Conservation (phyloP, 1,140 invertebrate species). For the Eulimnadia texana region DNA sequence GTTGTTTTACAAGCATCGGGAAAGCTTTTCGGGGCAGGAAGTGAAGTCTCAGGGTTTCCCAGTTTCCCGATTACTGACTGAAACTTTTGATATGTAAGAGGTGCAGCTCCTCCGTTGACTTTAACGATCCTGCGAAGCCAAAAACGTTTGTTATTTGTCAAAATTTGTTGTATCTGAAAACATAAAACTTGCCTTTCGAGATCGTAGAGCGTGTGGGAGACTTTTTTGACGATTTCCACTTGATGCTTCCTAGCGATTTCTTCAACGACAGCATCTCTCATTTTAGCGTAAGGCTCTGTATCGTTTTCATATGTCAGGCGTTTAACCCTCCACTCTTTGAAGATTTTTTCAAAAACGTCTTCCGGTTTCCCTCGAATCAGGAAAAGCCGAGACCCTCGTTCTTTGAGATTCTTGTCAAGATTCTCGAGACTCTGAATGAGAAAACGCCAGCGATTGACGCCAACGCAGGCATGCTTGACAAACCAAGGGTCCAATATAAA, state of each 20-base stretch:
- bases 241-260: conserved; percentile 38
- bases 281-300: conserved; percentile 49
- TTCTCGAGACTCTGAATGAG: conserved; percentile 48
- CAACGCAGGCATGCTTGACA: conserved; percentile 41
- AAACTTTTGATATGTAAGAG: conserved; percentile 55
- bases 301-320: conserved; percentile 50
- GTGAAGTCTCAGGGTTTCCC: conserved; percentile 34
- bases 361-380: conserved; percentile 46
- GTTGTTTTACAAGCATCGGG: conserved; percentile 31
- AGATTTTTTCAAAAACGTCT: conserved; percentile 43
- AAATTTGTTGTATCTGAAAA: conserved; percentile 1
- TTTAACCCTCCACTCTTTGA: conserved; percentile 50
- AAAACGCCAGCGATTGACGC: conserved; percentile 51
- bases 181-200: conserved; percentile 34
- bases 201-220: conserved; percentile 56
- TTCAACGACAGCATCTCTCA: conserved; percentile 44
- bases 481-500: conserved; percentile 53
- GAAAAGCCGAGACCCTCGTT: conserved; percentile 44
- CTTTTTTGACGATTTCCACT: conserved; percentile 42
- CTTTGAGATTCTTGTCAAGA: conserved; percentile 42
- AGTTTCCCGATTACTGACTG: conserved; percentile 41
- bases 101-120: conserved; percentile 45
- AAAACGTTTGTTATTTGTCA: conserved; percentile 2
- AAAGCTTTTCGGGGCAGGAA: conserved; percentile 33
- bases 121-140: conserved; percentile 35